Conservation (phyloP, 2,113 vertebrate genomes). For the Burhinus oedicnemus region DNA sequence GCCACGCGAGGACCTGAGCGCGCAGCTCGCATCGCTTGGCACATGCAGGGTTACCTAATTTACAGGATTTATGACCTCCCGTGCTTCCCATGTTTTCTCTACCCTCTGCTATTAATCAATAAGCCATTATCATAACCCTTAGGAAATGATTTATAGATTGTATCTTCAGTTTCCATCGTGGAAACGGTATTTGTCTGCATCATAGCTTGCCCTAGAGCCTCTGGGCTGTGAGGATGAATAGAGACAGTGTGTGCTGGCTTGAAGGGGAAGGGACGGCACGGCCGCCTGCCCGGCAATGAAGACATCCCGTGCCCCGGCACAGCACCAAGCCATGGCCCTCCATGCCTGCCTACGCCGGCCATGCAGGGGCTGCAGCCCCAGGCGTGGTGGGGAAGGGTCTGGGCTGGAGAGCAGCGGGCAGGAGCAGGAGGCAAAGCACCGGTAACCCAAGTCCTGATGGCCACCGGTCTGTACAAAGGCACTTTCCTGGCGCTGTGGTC, state of each 20-base stretch:
- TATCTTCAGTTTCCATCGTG: constrained; percentile 30
- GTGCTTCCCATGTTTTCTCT: constrained; percentile 13
- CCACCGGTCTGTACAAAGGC: not conserved
- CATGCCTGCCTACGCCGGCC: too few relatives aligned
- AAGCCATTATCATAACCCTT: constrained; percentile 41
- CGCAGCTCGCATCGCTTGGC: not conserved
- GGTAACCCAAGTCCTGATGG: not conserved
- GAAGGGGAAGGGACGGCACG: not conserved
- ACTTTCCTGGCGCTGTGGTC: not conserved
- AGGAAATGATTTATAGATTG: constrained; percentile 30
- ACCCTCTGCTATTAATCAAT: constrained; percentile 43
- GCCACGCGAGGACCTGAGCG: not conserved
- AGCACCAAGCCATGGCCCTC: not conserved
- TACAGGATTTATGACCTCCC: constrained; percentile 22
- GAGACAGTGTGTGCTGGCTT: not conserved
- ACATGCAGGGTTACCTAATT: not conserved
- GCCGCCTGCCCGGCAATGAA: not conserved
- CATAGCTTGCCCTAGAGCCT: not conserved
- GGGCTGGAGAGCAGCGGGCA: not conserved
- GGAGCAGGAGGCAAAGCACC: not conserved
- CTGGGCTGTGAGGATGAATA: not conserved
- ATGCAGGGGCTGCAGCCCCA: accelerated
- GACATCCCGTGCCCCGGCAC: not conserved
- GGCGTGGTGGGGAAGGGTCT: accelerated
- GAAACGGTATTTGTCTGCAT: not conserved